Conservation (phyloP, 2,797 vertebrate species). For the Coccyzus lansbergi region DNA sequence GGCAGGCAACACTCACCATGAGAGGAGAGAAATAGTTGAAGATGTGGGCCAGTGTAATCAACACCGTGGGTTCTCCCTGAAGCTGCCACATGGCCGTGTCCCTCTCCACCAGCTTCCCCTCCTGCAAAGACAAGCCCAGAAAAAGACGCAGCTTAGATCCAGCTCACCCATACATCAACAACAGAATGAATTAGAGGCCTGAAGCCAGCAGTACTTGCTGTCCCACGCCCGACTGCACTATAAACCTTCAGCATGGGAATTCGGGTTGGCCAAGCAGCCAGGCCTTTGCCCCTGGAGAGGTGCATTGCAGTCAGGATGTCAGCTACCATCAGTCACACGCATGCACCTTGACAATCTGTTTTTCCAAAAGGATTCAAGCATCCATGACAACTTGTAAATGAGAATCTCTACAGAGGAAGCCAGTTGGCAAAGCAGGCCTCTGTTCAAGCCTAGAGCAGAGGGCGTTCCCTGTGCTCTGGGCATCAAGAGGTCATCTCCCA, state of each 20-base stretch:
- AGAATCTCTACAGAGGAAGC: not conserved
- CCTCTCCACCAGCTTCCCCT: constrained; percentile 86
- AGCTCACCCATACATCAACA: not conserved
- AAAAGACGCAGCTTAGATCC: not conserved
- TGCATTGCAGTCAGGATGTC: not conserved
- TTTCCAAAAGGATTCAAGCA: not conserved
- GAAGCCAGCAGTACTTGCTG: not conserved
- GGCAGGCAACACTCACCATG: constrained; percentile 83
- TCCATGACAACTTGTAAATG: not conserved
- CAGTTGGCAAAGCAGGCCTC: not conserved
- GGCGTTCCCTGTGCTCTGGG: not conserved
- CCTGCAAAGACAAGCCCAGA: constrained; percentile 76
- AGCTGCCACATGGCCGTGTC: constrained; percentile 85
- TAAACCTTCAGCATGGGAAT: not conserved
- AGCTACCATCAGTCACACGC: not conserved
- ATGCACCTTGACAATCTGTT: not conserved
- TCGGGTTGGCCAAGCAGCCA: not conserved
- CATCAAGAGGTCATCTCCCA: not conserved
- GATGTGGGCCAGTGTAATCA: constrained; percentile 91
- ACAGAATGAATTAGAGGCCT: not conserved
- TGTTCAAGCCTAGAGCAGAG: not conserved
- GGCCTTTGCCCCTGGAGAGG: not conserved
- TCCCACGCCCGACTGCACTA: not conserved
- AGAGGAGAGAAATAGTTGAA: constrained; percentile 94
- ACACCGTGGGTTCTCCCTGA: constrained; percentile 89